Conservation (phyloP, 2,113 vertebrate genomes). For the Deroptyus accipitrinus region DNA sequence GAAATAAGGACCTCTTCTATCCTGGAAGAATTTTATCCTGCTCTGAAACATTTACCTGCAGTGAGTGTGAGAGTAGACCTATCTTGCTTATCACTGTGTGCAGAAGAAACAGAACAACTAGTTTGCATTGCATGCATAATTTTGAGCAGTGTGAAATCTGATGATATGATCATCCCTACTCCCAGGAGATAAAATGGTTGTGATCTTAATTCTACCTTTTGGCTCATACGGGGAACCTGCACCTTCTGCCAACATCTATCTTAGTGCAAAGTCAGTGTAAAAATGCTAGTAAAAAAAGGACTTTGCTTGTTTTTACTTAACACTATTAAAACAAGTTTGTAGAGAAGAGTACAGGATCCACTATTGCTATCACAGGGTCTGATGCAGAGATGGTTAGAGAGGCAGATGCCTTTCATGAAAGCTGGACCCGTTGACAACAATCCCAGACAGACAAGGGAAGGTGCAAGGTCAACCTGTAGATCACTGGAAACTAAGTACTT, state of each 20-base stretch:
- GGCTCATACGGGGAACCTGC: too few species aligned
- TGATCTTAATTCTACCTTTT: neutral
- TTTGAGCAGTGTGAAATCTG: neutral
- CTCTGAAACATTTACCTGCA: neutral
- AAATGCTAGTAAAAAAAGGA: neutral
- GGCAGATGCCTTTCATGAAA: neutral
- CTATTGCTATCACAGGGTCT: neutral
- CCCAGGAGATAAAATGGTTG: neutral
- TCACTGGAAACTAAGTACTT: constrained; percentile 58
- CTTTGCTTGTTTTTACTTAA: neutral
- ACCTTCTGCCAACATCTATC: neutral
- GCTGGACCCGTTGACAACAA: neutral
- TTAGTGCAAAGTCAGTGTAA: neutral
- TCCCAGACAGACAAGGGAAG: neutral
- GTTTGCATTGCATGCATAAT: neutral
- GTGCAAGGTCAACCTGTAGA: constrained; percentile 69
- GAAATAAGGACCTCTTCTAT: neutral
- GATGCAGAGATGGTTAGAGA: neutral
- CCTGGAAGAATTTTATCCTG: neutral
- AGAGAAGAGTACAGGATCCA: neutral
- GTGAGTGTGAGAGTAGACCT: rapidly evolving
- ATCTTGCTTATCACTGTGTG: neutral
- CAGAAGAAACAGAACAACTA: neutral
- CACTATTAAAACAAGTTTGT: neutral
- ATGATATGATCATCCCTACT: neutral